Evolutionary conservation across 35 echinoderm and acorn worm species (phyloP).

Genomic region (Amphiura filiformis): DNA sequence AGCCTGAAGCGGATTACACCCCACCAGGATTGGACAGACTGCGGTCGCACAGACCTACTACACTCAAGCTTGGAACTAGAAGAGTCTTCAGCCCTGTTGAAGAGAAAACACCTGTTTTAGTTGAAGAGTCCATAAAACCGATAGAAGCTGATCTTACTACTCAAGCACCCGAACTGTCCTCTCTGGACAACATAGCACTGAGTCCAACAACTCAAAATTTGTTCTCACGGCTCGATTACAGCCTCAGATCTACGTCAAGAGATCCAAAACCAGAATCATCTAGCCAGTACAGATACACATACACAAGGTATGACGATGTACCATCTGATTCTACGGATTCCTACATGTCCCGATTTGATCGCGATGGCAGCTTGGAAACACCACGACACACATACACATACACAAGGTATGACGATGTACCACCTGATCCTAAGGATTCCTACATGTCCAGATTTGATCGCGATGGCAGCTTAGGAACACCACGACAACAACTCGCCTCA

Average conservation of each 20-base stretch:
- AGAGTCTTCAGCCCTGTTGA: neutral
- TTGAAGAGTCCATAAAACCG: neutral
- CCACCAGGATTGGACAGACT: neutral
- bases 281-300: neutral
- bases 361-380: too few species aligned
- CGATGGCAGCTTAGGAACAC: too few species aligned
- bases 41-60: neutral
- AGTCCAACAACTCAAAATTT: slow-evolving; percentile 1
- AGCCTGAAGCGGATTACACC: neutral
- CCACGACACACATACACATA: neutral
- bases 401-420: neutral
- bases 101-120: neutral
- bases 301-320: neutral
- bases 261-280: neutral
- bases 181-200: neutral
- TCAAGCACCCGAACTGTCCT: neutral
- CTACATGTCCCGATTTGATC: neutral
- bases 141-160: neutral
- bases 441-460: neutral
- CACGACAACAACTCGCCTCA: neutral
- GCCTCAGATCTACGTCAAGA: neutral
- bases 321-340: neutral
- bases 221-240: neutral
- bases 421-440: neutral
- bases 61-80: neutral